Conservation (phyloP, 2,797 vertebrate species). For the Lithobates pipiens region DNA sequence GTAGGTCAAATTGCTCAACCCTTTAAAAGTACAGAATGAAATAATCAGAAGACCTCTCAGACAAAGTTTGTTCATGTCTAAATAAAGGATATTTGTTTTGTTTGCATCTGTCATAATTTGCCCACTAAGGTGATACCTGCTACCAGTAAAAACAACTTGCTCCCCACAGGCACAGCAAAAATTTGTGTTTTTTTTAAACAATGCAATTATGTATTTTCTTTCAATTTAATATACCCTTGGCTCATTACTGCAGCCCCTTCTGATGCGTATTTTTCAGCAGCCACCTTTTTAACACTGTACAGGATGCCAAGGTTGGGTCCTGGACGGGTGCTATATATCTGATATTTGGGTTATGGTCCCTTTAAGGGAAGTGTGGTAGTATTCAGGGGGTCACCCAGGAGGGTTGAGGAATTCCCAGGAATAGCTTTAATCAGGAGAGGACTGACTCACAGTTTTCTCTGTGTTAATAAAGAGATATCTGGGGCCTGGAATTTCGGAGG, state of each 20-base stretch:
- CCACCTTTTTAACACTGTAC: conserved; percentile 5
- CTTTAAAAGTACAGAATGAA: neutral
- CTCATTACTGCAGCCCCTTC: neutral
- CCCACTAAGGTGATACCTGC: conserved; percentile 25
- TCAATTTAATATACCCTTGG: conserved; percentile 44
- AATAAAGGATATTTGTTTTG: conserved; percentile 28
- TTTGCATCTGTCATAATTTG: conserved; percentile 34
- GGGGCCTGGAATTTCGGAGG: too few species aligned
- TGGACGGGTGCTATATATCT: too few species aligned
- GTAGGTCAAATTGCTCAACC: neutral
- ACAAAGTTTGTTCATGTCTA: conserved; percentile 15
- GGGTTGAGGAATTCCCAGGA: too few species aligned
- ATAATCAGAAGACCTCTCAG: conserved; percentile 13
- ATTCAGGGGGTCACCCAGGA: too few species aligned
- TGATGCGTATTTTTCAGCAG: conserved; percentile 24
- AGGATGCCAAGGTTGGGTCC: too few species aligned
- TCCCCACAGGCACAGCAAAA: conserved; percentile 15
- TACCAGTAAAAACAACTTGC: conserved; percentile 37
- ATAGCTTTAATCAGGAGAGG: too few species aligned
- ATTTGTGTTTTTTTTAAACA: conserved; percentile 32
- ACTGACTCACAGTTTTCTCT: too few species aligned
- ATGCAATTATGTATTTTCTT: conserved; percentile 43
- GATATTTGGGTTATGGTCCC: too few species aligned
- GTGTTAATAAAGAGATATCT: too few species aligned
- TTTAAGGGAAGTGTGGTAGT: too few species aligned